Base-by-base conservation (phyloP, 1,140 invertebrate genomes). In the Trinorchestia longiramus region DNA sequence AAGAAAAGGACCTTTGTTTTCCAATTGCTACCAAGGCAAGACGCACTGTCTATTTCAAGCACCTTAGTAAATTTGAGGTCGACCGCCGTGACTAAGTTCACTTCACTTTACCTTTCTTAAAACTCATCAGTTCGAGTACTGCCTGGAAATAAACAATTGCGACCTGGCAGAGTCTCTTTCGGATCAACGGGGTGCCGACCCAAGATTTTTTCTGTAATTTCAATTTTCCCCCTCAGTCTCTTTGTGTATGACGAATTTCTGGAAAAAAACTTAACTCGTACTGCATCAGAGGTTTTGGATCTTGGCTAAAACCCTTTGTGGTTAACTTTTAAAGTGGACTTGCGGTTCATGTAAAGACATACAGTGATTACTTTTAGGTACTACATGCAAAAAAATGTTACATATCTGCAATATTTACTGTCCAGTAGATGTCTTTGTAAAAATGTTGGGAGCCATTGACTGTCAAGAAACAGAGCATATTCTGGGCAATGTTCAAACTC, bases 1-100 rank as follows among this genome's bases (percentile, higher is more conserved):
- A 90, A 90, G 88, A 90, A 90, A 42, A 28, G 41, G 41, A 90
- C 88, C 41, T 90, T 90, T 90, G 88, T 90, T 90, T 90, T 90
- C 88, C 88, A 90, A 41, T 90, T 90, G 88, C 88, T 90, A 90
- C 88, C 88, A 90, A 90, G 88, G 41, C n/a, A 41, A 4, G 88
- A 43, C 23, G 41, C n/a, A 4, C 88, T 90, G 88, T 90, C 88
- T 28, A 90, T 90, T 90, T 90, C 88, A 90, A 90, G 88, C 28
- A 90, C 43, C 88, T 41, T 90, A 42, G 43, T 90, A 43, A 43
- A 90, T 42, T 90, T 90, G 43, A 28, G 28, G 41, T 90, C 88
- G 43, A 41, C 88, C 88, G 88, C 88, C 88, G 41, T 90, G 88
- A 90, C 88, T 90, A 90, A 90, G 88, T 28, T 3, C 4, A 11